Conservation (phyloP, 2,113 vertebrate species). For the Colaptes auratus region DNA sequence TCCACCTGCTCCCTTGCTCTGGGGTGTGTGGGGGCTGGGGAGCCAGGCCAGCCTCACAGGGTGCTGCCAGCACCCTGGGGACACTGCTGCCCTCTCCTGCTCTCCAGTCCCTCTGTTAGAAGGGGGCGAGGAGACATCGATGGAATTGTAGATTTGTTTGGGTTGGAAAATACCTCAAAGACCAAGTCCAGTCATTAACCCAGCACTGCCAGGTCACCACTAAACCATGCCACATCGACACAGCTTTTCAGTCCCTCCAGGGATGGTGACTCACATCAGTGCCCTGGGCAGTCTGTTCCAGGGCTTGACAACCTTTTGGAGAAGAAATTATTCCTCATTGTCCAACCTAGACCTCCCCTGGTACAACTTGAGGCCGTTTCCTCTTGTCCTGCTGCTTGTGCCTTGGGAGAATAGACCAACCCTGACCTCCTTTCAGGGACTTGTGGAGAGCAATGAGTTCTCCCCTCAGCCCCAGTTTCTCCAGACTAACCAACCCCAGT, state of each 20-base stretch:
- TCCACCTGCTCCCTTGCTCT: rapidly evolving
- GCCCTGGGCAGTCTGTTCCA: background rate
- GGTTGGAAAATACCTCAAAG: background rate
- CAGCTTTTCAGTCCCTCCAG: background rate
- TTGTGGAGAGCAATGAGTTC: background rate
- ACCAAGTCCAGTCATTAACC: background rate
- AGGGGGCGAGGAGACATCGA: background rate
- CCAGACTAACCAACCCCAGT: background rate
- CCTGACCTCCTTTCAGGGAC: background rate
- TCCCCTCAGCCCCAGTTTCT: background rate
- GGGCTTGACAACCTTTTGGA: background rate
- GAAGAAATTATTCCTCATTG: background rate
- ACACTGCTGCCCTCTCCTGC: background rate
- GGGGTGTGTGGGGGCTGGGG: background rate
- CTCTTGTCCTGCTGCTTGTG: background rate
- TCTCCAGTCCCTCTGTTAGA: background rate
- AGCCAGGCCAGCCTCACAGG: rapidly evolving
- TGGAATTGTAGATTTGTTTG: background rate
- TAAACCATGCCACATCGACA: background rate
- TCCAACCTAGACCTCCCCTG: too few relatives aligned
- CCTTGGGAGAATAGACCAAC: background rate
- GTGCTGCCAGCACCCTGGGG: background rate
- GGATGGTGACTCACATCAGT: background rate
- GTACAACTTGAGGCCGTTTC: too few relatives aligned
- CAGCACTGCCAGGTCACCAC: background rate